phyloP scores from a whole-genome alignment of 2,113 vertebrate species.

The Bos javanicus region DNA sequence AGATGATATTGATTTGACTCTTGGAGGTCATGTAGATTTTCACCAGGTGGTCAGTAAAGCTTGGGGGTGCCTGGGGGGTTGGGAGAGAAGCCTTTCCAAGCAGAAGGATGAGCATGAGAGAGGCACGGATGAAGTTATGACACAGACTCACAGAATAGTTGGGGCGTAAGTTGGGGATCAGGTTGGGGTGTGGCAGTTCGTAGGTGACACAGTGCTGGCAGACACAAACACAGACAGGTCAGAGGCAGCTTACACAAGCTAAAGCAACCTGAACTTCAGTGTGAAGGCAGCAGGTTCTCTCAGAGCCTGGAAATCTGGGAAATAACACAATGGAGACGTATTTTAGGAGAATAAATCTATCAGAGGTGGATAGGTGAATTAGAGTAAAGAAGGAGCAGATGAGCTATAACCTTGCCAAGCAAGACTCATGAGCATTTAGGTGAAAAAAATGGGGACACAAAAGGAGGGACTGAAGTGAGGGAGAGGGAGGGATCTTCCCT shows the following conservation, averaged over 20 bases:
- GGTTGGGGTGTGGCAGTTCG: background rate
- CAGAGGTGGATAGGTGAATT: no score
- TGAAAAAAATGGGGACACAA: background rate
- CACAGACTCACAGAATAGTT: background rate
- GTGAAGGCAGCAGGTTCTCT: background rate
- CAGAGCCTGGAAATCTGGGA: background rate
- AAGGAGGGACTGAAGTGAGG: no score
- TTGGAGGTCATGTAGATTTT: background rate
- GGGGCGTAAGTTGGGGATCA: background rate
- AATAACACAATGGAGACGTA: fast-evolving
- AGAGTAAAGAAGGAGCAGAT: background rate
- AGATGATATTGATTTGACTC: background rate
- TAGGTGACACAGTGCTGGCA: background rate
- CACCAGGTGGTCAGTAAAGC: background rate
- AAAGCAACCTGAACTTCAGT: background rate
- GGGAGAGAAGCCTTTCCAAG: background rate
- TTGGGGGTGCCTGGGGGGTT: background rate
- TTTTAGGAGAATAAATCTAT: background rate
- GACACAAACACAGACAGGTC: background rate
- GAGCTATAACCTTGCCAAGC: background rate
- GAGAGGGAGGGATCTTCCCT: no score
- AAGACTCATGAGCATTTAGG: background rate
- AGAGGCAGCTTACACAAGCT: background rate
- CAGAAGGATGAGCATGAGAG: background rate
- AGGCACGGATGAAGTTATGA: background rate